Base-by-base conservation (phyloP, 2,888 invertebrate species). In the Pecten maximus region DNA sequence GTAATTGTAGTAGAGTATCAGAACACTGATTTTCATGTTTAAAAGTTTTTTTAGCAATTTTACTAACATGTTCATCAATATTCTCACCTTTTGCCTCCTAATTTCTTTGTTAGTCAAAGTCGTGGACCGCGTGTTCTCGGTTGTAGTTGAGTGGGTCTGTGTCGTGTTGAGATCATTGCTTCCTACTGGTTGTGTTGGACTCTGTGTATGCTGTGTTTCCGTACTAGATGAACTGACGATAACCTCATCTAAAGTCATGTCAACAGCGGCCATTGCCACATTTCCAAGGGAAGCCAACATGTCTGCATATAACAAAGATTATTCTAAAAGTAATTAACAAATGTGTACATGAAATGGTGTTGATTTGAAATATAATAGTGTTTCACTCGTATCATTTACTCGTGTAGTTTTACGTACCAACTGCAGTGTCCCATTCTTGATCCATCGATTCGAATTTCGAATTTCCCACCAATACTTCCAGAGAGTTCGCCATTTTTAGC, bases 381-480 rank as follows among this genome's bases (percentile, higher is more conserved):
- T 44, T 44, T 44, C 44, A 89, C 88, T 10, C 12, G 10, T 19
- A 86, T 40, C 35, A 88, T 48, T 40, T 40, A 44, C 44, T 1
- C 2, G 8, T 40, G 23, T 74, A 74, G 28, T 12, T 74, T 28
- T 28, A 74, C 86, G 89, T 92, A 95, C 95, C 95, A 92, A 93
- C 93, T n/a, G 94, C 94, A 19, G 94, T 93, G 12, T 90, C 92
- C n/a, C 92, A 89, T 40, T 93, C 94, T 89, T 95, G 95, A 39
- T 92, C 91, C 39, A 92, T 91, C 40, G 92, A 91, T 91, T 93
- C 93, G 60, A 88, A 91, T 88, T 91, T 87, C 6, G 92, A 91
- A 87, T 93, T 92, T 2, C 93, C 91, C 16, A 94, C 90, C 88
- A 94, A 94, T 12, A 88, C 50, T 87, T 93, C 91, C 88, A 94